Evolutionary conservation across 2,888 invertebrate genomes (phyloP).

Genomic region (Dynastes grantii): DNA sequence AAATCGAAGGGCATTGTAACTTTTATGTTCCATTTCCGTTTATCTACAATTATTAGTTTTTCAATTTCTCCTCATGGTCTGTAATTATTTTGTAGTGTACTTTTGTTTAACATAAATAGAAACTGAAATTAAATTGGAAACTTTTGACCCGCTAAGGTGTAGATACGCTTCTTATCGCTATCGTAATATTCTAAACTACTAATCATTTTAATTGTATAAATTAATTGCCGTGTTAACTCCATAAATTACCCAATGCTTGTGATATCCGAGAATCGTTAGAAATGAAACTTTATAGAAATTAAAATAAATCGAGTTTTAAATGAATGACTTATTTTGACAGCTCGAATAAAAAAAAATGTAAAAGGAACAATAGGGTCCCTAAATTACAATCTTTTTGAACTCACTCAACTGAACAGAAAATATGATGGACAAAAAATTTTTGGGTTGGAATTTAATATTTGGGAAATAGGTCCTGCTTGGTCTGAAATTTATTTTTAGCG

Average conservation of each 20-base stretch:
- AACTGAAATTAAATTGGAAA: slow-evolving; percentile 19
- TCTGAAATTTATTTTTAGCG: too few relatives aligned
- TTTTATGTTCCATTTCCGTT: slow-evolving; percentile 32
- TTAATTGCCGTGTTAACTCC: slow-evolving; percentile 27
- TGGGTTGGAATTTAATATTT: too few relatives aligned
- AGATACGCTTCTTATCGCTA: not conserved
- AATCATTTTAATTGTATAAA: slow-evolving; percentile 41
- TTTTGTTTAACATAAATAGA: slow-evolving; percentile 15
- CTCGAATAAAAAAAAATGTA: not conserved
- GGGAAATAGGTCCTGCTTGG: too few relatives aligned
- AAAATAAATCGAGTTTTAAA: slow-evolving; percentile 13
- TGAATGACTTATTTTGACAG: not conserved
- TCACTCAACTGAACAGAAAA: too few relatives aligned
- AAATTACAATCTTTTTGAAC: too few relatives aligned
- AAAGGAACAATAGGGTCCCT: too few relatives aligned
- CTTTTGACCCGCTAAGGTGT: slow-evolving; percentile 1
- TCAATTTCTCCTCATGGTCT: slow-evolving; percentile 7
- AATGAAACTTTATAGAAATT: not conserved
- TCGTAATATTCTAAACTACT: slow-evolving; percentile 3
- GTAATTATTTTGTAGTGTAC: slow-evolving; percentile 28
- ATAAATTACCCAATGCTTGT: not conserved
- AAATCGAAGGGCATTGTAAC: slow-evolving; percentile 1
- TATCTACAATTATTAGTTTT: not conserved
- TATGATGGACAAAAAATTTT: too few relatives aligned
- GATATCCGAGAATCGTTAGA: not conserved